Percentiles rank a stretch among this genome's conserved stretches.
Evolutionary conservation across 2,888 invertebrate species (phyloP).

Genomic region (Gandaritis pyraliata): DNA sequence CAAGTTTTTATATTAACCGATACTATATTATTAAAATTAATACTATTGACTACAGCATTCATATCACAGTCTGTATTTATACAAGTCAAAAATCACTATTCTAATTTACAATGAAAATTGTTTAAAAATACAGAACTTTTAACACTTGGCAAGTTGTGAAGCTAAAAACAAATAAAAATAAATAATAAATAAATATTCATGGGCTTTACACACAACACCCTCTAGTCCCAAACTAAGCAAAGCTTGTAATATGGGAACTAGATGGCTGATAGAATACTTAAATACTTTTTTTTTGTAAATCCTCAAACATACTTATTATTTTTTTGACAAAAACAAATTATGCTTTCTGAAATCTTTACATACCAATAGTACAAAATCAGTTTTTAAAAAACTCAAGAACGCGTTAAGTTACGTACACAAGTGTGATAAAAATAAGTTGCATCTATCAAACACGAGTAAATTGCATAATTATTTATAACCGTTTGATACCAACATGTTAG

Average conservation of each 20-base stretch:
- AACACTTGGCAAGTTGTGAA: neutral
- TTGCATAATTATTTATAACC: neutral
- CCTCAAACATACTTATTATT: too few relatives aligned
- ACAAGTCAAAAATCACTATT: slow-evolving; percentile 35
- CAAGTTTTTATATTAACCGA: neutral
- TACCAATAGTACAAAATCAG: too few relatives aligned
- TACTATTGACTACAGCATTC: slow-evolving; percentile 58
- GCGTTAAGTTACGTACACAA: neutral
- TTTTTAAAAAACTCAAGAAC: too few relatives aligned
- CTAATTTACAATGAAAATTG: slow-evolving; percentile 15
- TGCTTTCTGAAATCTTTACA: too few relatives aligned
- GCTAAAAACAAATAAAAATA: too few relatives aligned
- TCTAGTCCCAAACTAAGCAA: too few relatives aligned
- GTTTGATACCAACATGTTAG: neutral
- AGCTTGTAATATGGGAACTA: too few relatives aligned
- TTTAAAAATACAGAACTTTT: slow-evolving; percentile 8
- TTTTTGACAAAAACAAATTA: too few relatives aligned
- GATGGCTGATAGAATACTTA: too few relatives aligned
- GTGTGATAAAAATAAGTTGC: neutral
- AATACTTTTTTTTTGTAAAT: too few relatives aligned
- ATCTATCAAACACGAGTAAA: neutral
- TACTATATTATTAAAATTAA: slow-evolving; percentile 12
- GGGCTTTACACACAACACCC: too few relatives aligned
- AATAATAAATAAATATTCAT: too few relatives aligned
- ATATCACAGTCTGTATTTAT: slow-evolving; percentile 65